A percentile compares a stretch with the other conserved stretches of the same genome.
phyloP scores from a whole-genome alignment of 2,888 invertebrate species.

The Heteropelma amictum region DNA sequence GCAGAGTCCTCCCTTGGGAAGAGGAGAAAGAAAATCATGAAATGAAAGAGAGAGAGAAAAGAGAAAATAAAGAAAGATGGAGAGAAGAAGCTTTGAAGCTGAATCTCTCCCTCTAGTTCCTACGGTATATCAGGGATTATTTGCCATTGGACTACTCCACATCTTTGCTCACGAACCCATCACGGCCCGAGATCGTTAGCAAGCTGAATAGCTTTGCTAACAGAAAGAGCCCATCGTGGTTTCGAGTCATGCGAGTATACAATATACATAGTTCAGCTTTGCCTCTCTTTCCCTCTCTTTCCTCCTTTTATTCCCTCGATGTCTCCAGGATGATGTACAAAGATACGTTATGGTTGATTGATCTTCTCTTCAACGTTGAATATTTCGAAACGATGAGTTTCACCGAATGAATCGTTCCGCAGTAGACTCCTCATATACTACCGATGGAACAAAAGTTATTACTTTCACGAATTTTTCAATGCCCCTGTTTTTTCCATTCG shows the following conservation, averaged over 20 bases:
- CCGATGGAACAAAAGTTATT: not conserved
- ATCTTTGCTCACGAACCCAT: conserved; percentile 44
- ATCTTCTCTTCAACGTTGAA: conserved; percentile 21
- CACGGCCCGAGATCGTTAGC: conserved; percentile 39
- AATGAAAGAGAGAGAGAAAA: conserved; percentile 27
- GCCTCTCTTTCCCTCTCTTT: not conserved
- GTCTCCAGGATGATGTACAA: not conserved
- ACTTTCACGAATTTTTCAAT: not conserved
- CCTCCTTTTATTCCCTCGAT: not conserved
- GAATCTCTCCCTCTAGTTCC: not conserved
- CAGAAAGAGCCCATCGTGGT: conserved; percentile 18
- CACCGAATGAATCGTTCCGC: conserved; percentile 35
- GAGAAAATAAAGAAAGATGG: conserved; percentile 23
- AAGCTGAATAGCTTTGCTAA: conserved; percentile 31
- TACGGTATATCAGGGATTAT: conserved; percentile 26
- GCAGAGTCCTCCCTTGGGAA: conserved; percentile 47
- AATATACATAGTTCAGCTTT: not conserved
- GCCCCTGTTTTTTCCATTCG: not conserved
- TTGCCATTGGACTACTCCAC: conserved; percentile 48
- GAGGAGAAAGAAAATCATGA: conserved; percentile 47
- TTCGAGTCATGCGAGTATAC: not conserved
- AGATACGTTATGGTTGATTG: conserved; percentile 32
- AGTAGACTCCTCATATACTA: conserved; percentile 9
- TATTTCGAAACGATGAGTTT: conserved; percentile 38
- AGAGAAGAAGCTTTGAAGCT: conserved; percentile 20